A percentile compares a stretch with the other conserved stretches of the same genome.
Conservation (phyloP, 2,888 invertebrate species). For the Rhagonycha fulva region DNA sequence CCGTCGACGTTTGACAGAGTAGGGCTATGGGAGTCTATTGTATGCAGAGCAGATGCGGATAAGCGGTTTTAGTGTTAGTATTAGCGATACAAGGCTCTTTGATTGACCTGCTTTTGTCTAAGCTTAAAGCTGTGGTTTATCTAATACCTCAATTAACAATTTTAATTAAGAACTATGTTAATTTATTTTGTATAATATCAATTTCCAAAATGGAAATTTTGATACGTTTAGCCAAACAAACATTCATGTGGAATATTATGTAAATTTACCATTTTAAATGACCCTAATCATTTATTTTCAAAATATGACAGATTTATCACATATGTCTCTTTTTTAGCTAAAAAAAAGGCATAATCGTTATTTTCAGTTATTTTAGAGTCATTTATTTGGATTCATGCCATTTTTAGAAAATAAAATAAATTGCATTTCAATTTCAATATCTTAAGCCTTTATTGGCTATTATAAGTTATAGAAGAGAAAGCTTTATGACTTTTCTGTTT, state of each 20-base stretch:
- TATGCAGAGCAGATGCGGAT: conserved; percentile 31
- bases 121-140: conserved; percentile 12
- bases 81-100: conserved; percentile 22
- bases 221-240: background rate
- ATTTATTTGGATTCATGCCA: background rate
- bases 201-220: conserved; percentile 1
- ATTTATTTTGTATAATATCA: conserved; percentile 11
- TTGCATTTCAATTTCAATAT: background rate
- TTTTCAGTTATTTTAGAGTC: background rate
- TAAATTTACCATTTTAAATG: background rate
- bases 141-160: conserved; percentile 23
- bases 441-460: background rate
- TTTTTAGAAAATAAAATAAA: background rate
- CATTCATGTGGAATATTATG: background rate
- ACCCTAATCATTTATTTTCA: background rate
- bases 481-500: background rate
- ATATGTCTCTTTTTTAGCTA: background rate
- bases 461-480: background rate
- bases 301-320: background rate
- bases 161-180: conserved; percentile 14
- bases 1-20: conserved; percentile 37
- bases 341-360: background rate
- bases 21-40: conserved; percentile 25
- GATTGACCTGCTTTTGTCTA: conserved; percentile 27
- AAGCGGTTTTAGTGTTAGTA: conserved; percentile 26